These are phyloP conservation scores for Pampusana beccarii DNA, from an alignment of 2,113 vertebrate species.

Conservation along the genomic window DNA sequence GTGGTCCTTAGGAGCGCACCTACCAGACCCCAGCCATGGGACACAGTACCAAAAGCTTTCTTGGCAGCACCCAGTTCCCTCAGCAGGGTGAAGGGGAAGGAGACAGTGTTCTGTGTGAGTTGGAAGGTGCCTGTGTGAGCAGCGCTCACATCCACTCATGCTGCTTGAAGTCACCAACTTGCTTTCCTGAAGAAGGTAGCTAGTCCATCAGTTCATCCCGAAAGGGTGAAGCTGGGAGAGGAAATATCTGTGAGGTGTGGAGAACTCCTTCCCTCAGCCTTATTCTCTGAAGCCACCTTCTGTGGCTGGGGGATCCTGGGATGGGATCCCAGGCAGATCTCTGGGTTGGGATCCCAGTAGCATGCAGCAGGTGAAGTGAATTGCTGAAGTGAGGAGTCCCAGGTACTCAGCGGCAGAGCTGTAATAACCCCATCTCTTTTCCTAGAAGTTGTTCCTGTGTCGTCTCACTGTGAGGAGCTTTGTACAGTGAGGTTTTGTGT, in stretches of 20 bases:
- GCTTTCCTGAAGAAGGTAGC: neutral
- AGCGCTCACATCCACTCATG: neutral
- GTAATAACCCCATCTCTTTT: fast-evolving
- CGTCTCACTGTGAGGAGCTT: neutral
- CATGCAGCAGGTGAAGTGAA: neutral
- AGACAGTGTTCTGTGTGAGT: neutral
- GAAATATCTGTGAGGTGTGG: neutral
- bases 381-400: neutral
- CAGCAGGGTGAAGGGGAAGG: neutral
- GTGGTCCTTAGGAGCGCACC: neutral
- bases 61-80: neutral
- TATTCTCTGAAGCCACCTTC: neutral
- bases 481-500: neutral
- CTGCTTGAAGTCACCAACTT: neutral
- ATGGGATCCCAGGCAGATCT: neutral
- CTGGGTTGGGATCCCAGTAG: neutral
- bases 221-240: neutral
- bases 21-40: neutral
- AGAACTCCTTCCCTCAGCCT: neutral
- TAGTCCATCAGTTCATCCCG: neutral
- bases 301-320: neutral
- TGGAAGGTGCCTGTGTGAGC: neutral
- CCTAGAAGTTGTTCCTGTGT: neutral
- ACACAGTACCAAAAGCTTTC: neutral
- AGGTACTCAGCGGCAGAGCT: neutral